Evolutionary conservation across 2,113 vertebrate genomes (phyloP).

Genomic region (Mus spicilegus): DNA sequence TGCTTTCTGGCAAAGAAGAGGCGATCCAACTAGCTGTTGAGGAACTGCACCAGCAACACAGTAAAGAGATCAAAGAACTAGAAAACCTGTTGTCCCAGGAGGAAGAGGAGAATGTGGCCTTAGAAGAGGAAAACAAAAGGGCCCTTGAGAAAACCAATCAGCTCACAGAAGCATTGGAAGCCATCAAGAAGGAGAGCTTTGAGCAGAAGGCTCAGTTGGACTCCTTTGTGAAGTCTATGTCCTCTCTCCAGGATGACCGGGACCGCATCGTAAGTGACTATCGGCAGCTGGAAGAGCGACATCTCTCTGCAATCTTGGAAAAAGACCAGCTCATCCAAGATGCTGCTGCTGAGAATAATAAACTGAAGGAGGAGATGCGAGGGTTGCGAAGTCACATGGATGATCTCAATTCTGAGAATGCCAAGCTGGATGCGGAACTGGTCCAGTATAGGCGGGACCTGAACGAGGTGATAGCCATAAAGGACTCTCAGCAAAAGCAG

Average conservation of each 20-base stretch:
- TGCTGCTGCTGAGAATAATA: conserved; percentile 94
- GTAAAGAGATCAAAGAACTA: conserved; percentile 90
- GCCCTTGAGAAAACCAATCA: conserved; percentile 84
- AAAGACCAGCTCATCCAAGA: conserved; percentile 97
- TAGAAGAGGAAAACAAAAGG: conserved; percentile 89
- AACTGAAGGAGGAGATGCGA: conserved; percentile 94
- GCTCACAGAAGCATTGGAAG: conserved; percentile 87
- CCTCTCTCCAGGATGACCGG: conserved; percentile 95
- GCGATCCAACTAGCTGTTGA: conserved; percentile 89
- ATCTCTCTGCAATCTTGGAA: conserved; percentile 93
- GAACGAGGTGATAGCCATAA: conserved; percentile 94
- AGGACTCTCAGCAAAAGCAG: conserved; percentile 96
- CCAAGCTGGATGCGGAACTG: conserved; percentile 93
- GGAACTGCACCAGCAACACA: conserved; percentile 87
- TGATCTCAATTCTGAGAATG: conserved; percentile 95
- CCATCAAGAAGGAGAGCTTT: conserved; percentile 88
- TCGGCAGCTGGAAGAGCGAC: conserved; percentile 94
- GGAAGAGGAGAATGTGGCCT: conserved; percentile 81
- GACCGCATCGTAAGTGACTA: conserved; percentile 92
- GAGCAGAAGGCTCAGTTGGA: conserved; percentile 91
- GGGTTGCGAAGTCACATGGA: conserved; percentile 91
- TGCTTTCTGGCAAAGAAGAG: conserved; percentile 93
- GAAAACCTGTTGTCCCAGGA: conserved; percentile 86
- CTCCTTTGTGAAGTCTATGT: conserved; percentile 95
- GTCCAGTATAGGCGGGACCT: conserved; percentile 93